These are phyloP conservation scores for Seriola rivoliana DNA, from an alignment of 2,113 vertebrate species.

Conservation along the genomic window DNA sequence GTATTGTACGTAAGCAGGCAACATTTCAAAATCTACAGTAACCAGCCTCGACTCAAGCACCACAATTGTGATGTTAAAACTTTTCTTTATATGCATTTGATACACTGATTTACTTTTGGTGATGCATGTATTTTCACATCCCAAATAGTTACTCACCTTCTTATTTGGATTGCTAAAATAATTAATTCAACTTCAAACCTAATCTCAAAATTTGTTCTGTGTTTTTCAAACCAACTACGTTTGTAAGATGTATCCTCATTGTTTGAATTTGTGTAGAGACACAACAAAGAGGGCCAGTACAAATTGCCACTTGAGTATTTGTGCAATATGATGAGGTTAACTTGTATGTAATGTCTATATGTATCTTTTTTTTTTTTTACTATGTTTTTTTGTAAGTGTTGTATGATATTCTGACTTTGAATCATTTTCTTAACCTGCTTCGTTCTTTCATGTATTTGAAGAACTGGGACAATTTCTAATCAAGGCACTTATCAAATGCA, in stretches of 20 bases:
- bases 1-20: constrained; percentile 16
- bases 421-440: constrained; percentile 46
- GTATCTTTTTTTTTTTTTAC: constrained; percentile 42
- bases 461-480: constrained; percentile 66
- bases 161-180: constrained; percentile 33
- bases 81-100: constrained; percentile 7
- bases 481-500: constrained; percentile 59
- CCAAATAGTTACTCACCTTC: constrained; percentile 18
- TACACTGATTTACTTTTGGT: constrained; percentile 19
- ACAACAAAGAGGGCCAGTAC: constrained; percentile 69
- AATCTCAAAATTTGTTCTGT: constrained; percentile 18
- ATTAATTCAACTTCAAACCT: constrained; percentile 48
- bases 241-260: constrained; percentile 42
- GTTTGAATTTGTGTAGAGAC: constrained; percentile 31
- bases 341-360: constrained; percentile 72
- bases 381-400: constrained; percentile 54
- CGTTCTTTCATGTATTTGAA: constrained; percentile 57
- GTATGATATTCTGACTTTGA: constrained; percentile 57
- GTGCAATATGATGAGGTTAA: constrained; percentile 83
- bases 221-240: constrained; percentile 21
- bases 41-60: constrained; percentile 16
- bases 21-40: not conserved
- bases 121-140: constrained; percentile 32
- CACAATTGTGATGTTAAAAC: constrained; percentile 19
- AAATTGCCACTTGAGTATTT: constrained; percentile 81